Evolutionary conservation across 2,113 vertebrate species (phyloP), one percentile per base, ranked within the genome.

Genomic region (Ochotona princeps): DNA sequence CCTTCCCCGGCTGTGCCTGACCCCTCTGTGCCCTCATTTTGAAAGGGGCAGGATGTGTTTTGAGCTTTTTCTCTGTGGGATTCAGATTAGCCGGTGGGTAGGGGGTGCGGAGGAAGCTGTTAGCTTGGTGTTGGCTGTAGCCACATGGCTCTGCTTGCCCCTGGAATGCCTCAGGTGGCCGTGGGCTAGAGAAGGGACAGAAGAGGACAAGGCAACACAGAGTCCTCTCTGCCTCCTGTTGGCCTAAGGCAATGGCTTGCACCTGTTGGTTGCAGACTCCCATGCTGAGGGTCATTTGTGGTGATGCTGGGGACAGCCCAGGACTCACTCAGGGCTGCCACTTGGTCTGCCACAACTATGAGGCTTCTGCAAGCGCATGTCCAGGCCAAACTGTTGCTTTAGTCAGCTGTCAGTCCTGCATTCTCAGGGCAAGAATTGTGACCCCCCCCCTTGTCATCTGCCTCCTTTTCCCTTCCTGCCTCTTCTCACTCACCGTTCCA

Each of bases 181-280:
- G 25, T 3, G 4, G 23, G 25, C 1, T 13, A 21, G 7, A 1
- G 20, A 12, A 3, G 25, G 54, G 54, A 57, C 54, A 28, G 32
- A 26, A 11, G 8, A 12, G 7, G 25, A 1, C 3, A 5, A 9
- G 28, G 11, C 30, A 47, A 14, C 4, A 11, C 1, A 0, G 47
- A 18, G 63, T 23, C 44, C 61, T 89, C 2, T 0, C 1, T 2
- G 61, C 26, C 1, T 44, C 18, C 6, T 10, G 38, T 0, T 8
- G 2, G 13, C 23, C 54, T 17, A 51, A 20, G 49, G 60, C 9
- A 10, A n/a, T n/a, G 61, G 5, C 67, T 81, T 26, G 87, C 4
- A 49, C 44, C 83, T 78, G 26, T 30, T 7, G 35, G 11, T 7
- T 12, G 4, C 23, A 6, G 51, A 32, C 65, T 14, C 3, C 7